Conservation (phyloP, 2,888 invertebrate genomes). For the Polylopha cassiicola region DNA sequence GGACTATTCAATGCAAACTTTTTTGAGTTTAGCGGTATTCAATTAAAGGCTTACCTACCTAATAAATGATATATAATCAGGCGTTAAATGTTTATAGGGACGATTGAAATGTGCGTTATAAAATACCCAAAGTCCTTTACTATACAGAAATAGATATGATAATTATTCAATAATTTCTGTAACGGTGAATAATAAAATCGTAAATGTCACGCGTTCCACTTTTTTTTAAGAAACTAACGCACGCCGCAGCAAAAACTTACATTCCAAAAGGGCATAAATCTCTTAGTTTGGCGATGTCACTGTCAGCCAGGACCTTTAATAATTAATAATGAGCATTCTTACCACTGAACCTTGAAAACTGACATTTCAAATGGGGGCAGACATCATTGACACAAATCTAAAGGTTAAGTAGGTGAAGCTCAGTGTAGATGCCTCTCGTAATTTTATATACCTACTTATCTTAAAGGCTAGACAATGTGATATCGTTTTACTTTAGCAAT, state of each 20-base stretch:
- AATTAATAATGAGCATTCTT: conserved; percentile 66
- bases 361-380: too few species aligned
- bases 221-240: conserved; percentile 45
- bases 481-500: too few species aligned
- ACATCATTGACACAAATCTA: conserved; percentile 9
- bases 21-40: too few species aligned
- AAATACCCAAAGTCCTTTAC: too few species aligned
- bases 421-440: conserved; percentile 1
- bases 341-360: conserved; percentile 38
- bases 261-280: conserved; percentile 58
- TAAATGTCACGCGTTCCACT: conserved; percentile 24
- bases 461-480: too few species aligned
- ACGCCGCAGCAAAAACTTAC: conserved; percentile 63
- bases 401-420: conserved; percentile 1
- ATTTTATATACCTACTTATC: too few species aligned
- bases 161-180: conserved; percentile 9
- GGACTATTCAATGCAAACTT: too few species aligned
- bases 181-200: conserved; percentile 7
- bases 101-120: too few species aligned
- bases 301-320: conserved; percentile 47
- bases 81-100: too few species aligned
- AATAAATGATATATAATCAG: too few species aligned
- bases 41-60: too few species aligned
- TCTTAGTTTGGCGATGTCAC: conserved; percentile 44
- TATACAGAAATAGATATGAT: too few species aligned